These are phyloP conservation scores for Leptinotarsa peninsularis DNA, from an alignment of 2,888 invertebrate species.

Conservation along the genomic window DNA sequence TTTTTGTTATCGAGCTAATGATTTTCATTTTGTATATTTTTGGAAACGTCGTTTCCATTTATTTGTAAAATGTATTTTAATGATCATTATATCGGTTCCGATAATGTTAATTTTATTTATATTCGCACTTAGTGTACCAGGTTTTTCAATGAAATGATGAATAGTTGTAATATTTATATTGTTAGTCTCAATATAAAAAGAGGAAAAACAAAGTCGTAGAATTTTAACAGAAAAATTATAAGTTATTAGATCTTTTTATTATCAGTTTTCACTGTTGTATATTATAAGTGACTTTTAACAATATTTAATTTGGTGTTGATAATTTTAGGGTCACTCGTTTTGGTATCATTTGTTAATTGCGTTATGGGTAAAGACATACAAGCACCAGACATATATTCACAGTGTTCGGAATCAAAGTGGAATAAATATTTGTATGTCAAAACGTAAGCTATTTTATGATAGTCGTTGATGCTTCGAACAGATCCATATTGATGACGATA, in stretches of 20 bases:
- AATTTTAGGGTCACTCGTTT: constrained; percentile 54
- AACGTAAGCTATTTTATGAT: background rate
- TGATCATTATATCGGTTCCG: constrained; percentile 41
- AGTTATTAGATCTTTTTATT: constrained; percentile 51
- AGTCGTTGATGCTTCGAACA: background rate
- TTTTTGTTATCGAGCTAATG: constrained; percentile 41
- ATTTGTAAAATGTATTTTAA: constrained; percentile 45
- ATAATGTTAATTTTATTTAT: constrained; percentile 45
- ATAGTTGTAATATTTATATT: constrained; percentile 46
- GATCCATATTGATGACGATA: background rate
- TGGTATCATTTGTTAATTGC: constrained; percentile 45
- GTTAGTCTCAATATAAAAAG: constrained; percentile 46
- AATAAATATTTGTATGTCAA: constrained; percentile 13
- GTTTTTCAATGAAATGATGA: constrained; percentile 48
- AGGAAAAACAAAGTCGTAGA: constrained; percentile 33
- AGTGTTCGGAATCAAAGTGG: constrained; percentile 20
- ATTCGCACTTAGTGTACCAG: constrained; percentile 43
- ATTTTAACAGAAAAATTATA: constrained; percentile 48
- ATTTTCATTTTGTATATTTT: constrained; percentile 45
- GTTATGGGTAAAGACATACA: constrained; percentile 23
- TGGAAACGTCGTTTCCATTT: constrained; percentile 42
- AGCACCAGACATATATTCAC: constrained; percentile 25
- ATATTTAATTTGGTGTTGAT: constrained; percentile 58
- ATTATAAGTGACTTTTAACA: constrained; percentile 52
- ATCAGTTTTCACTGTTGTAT: constrained; percentile 53